Conservation (phyloP, 1,140 invertebrate species). For the Trachelipus rathkii region DNA sequence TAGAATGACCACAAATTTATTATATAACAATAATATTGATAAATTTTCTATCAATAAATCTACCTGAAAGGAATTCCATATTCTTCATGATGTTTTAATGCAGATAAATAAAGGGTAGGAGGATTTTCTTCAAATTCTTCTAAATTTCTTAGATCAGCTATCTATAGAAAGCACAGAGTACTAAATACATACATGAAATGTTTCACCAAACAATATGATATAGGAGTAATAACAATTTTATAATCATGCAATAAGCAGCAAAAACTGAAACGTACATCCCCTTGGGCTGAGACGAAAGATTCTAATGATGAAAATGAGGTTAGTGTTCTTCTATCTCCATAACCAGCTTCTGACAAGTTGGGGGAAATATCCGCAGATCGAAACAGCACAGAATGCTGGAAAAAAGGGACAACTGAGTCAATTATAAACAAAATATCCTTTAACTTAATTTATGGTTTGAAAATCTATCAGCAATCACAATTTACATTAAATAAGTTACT, state of each 20-base stretch:
- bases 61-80: conserved; percentile 72
- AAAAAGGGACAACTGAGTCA: not conserved
- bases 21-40: not conserved
- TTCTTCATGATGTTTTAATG: conserved; percentile 70
- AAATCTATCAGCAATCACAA: too few relatives aligned
- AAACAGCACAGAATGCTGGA: conserved; percentile 73
- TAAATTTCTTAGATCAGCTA: conserved; percentile 82
- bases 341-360: conserved; percentile 44
- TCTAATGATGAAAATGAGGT: conserved; percentile 68
- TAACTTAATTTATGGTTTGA: too few relatives aligned
- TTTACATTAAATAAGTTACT: too few relatives aligned
- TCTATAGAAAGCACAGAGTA: conserved; percentile 54
- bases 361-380: conserved; percentile 58
- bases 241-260: too few relatives aligned
- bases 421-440: not conserved
- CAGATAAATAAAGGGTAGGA: conserved; percentile 73
- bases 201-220: too few relatives aligned
- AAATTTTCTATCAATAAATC: conserved; percentile 7
- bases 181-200: too few relatives aligned
- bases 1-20: too few relatives aligned
- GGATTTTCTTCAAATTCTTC: conserved; percentile 79
- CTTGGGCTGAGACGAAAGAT: conserved; percentile 89
- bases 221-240: too few relatives aligned
- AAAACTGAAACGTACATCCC: conserved; percentile 61
- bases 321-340: conserved; percentile 46